Evolutionary conservation across 2,113 vertebrate species (phyloP).

Genomic region (Saimiri boliviensis): DNA sequence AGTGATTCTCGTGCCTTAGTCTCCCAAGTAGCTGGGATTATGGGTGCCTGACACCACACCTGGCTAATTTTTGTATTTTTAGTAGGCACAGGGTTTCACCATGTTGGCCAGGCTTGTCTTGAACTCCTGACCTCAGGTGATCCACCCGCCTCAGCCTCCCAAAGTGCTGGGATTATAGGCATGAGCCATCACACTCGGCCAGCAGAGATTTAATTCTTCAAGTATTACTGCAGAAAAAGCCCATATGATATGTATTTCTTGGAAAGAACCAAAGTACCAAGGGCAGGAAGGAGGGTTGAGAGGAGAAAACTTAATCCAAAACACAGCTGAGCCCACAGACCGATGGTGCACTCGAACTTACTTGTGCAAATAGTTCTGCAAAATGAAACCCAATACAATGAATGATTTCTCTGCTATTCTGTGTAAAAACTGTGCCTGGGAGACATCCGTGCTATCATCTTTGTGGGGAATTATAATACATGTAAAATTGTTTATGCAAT

Average conservation of each 20-base stretch:
- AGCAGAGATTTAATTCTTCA: neutral
- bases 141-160: neutral
- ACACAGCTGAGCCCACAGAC: neutral
- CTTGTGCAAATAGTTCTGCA: neutral
- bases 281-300: neutral
- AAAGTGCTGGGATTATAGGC: neutral
- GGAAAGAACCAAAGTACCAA: neutral
- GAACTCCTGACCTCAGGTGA: neutral
- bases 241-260: neutral
- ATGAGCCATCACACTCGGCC: neutral
- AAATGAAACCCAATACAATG: neutral
- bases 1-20: accelerated
- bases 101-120: neutral
- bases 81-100: neutral
- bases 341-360: too few relatives aligned
- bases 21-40: neutral
- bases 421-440: neutral
- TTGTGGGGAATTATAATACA: neutral
- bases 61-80: neutral
- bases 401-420: neutral
- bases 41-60: neutral
- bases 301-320: neutral
- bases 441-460: slow-evolving; percentile 10
- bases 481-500: neutral
- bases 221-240: neutral